Conservation (phyloP, 2,113 vertebrate species). For the Castor canadensis region DNA sequence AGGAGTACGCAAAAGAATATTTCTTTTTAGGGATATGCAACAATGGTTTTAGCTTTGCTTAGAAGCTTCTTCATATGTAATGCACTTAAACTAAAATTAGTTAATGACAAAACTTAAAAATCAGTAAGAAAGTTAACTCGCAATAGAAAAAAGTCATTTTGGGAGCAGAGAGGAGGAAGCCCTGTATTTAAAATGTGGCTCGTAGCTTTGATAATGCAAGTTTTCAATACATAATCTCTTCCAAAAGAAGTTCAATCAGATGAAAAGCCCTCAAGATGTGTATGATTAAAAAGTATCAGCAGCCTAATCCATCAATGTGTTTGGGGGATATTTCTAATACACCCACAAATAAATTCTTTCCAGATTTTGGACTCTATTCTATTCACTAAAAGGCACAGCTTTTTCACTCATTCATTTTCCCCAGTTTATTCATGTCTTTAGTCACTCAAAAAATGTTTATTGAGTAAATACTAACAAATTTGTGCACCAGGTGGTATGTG, state of each 20-base stretch:
- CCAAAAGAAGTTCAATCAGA: slow-evolving; percentile 62
- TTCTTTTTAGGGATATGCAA: neutral
- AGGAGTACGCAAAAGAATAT: neutral
- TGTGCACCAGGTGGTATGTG: neutral
- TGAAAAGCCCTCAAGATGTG: slow-evolving; percentile 62
- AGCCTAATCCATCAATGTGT: slow-evolving; percentile 61
- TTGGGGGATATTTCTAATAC: slow-evolving; percentile 28
- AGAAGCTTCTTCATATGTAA: neutral
- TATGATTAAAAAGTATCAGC: slow-evolving; percentile 67
- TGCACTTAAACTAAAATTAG: neutral
- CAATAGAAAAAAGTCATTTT: neutral
- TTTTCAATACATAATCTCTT: slow-evolving; percentile 64
- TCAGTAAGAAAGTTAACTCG: neutral
- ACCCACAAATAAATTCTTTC: slow-evolving; percentile 57
- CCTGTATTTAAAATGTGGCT: slow-evolving; percentile 53
- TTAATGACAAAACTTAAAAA: neutral
- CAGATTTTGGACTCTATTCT: slow-evolving; percentile 12
- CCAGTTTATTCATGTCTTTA: neutral
- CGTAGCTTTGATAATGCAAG: slow-evolving; percentile 54
- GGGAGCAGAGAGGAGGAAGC: neutral
- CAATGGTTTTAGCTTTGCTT: neutral
- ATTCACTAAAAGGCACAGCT: neutral
- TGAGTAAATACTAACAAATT: neutral
- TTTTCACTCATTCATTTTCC: neutral
- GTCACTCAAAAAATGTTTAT: neutral